phyloP scores from a whole-genome alignment of 2,888 invertebrate species.

The Philereme transversata region DNA sequence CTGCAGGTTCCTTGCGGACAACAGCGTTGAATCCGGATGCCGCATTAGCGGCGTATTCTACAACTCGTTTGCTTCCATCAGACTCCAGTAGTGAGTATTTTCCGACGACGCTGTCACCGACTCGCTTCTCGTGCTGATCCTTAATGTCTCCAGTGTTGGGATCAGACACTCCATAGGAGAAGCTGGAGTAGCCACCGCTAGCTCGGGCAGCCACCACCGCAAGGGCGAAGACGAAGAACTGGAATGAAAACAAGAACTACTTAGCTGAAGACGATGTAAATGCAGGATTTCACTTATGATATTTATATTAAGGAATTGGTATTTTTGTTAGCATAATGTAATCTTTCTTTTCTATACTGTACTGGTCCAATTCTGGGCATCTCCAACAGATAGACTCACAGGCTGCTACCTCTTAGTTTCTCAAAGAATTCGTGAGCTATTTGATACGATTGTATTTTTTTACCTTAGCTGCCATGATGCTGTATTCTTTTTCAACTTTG shows the following conservation, averaged over 20 bases:
- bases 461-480: conserved; percentile 67
- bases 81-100: conserved; percentile 78
- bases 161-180: conserved; percentile 67
- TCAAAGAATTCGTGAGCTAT: too few species aligned
- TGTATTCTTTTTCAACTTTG: conserved; percentile 47
- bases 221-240: conserved; percentile 61
- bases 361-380: too few species aligned
- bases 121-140: conserved; percentile 83
- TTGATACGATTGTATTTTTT: conserved; percentile 19
- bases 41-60: conserved; percentile 78
- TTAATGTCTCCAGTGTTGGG: conserved; percentile 67
- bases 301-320: too few species aligned
- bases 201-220: conserved; percentile 54
- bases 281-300: too few species aligned
- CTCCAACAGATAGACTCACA: too few species aligned
- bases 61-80: conserved; percentile 84
- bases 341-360: too few species aligned
- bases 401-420: too few species aligned
- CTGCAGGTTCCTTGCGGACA: conserved; percentile 61
- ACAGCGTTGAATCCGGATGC: conserved; percentile 65
- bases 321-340: too few species aligned
- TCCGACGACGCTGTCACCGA: conserved; percentile 84
- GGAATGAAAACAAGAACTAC: conserved; percentile 46
- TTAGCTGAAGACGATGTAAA: not conserved
- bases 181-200: conserved; percentile 60